A percentile compares a stretch with the other conserved stretches of the same genome.
These are phyloP conservation scores for Mellilla xanthometata DNA, from an alignment of 2,888 invertebrate species.

Conservation along the genomic window DNA sequence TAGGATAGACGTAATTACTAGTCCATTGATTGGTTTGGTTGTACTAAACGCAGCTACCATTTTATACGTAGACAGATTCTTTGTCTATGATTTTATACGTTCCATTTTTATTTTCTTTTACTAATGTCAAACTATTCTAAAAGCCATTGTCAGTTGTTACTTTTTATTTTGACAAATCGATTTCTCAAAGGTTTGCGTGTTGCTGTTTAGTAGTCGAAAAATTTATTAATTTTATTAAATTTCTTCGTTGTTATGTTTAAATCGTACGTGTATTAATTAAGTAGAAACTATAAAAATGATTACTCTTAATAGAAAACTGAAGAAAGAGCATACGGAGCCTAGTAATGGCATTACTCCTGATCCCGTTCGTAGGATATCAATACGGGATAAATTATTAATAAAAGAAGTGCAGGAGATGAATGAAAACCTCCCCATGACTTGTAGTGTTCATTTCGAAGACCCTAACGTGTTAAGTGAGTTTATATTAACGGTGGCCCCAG, in stretches of 20 bases:
- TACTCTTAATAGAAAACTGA: slow-evolving; percentile 87
- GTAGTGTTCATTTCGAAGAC: slow-evolving; percentile 91
- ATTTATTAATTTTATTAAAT: slow-evolving; percentile 21
- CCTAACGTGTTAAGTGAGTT: slow-evolving; percentile 92
- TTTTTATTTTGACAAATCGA: background rate
- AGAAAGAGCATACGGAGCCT: slow-evolving; percentile 82
- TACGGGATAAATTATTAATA: slow-evolving; percentile 90
- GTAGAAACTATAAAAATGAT: slow-evolving; percentile 77
- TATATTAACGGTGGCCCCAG: slow-evolving; percentile 88
- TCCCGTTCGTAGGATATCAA: slow-evolving; percentile 84
- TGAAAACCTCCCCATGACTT: slow-evolving; percentile 90
- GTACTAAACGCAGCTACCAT: too few species aligned
- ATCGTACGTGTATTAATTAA: slow-evolving; percentile 23
- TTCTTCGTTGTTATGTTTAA: slow-evolving; percentile 44
- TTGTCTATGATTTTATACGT: too few species aligned
- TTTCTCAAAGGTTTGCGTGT: slow-evolving; percentile 9
- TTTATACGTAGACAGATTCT: too few species aligned
- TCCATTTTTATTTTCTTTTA: too few species aligned
- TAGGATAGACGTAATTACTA: too few species aligned
- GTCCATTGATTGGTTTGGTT: too few species aligned
- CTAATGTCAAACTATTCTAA: background rate
- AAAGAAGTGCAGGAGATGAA: slow-evolving; percentile 95
- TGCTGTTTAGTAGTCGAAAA: slow-evolving; percentile 21
- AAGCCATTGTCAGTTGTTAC: background rate
- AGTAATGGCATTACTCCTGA: slow-evolving; percentile 64